These are phyloP conservation scores for Glaucopsyche alexis DNA, from an alignment of 2,888 invertebrate genomes.

Conservation along the genomic window DNA sequence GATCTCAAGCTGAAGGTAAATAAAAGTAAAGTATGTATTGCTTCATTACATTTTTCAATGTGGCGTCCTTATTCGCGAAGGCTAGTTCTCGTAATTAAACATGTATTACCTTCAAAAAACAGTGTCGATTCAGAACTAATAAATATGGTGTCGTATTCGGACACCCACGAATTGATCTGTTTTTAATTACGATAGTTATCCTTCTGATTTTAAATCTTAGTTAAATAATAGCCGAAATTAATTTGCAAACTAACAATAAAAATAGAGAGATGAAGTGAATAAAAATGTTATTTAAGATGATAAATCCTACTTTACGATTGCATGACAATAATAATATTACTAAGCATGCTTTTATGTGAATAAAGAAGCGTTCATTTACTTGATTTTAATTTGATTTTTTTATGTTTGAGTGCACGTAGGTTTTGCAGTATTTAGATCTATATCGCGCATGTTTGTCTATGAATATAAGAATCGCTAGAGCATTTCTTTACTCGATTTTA, in stretches of 20 bases:
- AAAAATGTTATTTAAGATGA: not conserved
- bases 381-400: not conserved
- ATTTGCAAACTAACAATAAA: not conserved
- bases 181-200: not conserved
- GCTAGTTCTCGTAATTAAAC: not conserved
- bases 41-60: slow-evolving; percentile 9
- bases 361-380: not conserved
- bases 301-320: not conserved
- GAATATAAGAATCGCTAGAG: not conserved
- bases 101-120: not conserved
- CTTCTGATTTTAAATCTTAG: not conserved
- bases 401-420: not conserved
- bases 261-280: not conserved
- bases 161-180: too few species aligned
- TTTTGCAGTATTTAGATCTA: not conserved
- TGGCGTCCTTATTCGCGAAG: not conserved
- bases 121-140: too few species aligned
- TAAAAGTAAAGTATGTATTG: slow-evolving; percentile 6
- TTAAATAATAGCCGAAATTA: not conserved
- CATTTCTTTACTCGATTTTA: not conserved
- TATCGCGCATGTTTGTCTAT: not conserved
- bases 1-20: slow-evolving; percentile 87
- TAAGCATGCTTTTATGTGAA: not conserved
- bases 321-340: not conserved
- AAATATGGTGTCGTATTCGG: too few species aligned